Base-by-base conservation (phyloP, 2,888 invertebrate genomes). In the Colletes collaris region DNA sequence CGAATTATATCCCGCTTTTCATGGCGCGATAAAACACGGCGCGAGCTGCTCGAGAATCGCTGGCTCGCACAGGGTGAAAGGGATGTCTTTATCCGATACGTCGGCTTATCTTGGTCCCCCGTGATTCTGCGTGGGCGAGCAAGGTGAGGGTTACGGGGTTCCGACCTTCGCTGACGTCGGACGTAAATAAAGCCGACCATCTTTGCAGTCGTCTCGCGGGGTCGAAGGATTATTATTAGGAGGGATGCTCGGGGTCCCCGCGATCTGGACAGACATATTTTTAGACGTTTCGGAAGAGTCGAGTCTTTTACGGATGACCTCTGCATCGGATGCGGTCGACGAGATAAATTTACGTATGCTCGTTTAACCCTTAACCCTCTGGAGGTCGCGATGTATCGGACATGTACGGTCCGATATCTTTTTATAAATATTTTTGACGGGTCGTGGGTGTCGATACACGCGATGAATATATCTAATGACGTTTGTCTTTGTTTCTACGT, bases 1-100 rank as follows among this genome's bases (percentile, higher is more conserved):
- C 79, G 78, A 79, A 79, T 78, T 78, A 60, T 56, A 70, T 65
- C 44, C 70, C 55, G 70, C 35, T 64, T 78, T 78, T 79, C 78
- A 78, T 60, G n/a, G 40, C 63, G 64, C 79, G 70, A 78, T 78
- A 78, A 79, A 78, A 60, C 64, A 40, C 46, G 60, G 10, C 58
- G 73, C 56, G 63, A 64, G 8, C 44, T 52, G 16, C 11, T 27
- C 6, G 53, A 37, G 46, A 60, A 52, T 64, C 19, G 44, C 59
- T 27, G 53, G 27, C 44, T 62, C 10, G 53, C 44, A 27, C 35
- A 27, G 64, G 70, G 68, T 60, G 67, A 77, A 75, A 74, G 74
- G 75, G 66, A 78, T 59, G 79, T 67, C 79, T 82, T 79, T 79
- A 74, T 82, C 69, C 70, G 70, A 76, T 76, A 59, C 77, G 27